These are phyloP conservation scores for Valencia hispanica DNA, from an alignment of 2,797 vertebrate genomes.

Conservation along the genomic window DNA sequence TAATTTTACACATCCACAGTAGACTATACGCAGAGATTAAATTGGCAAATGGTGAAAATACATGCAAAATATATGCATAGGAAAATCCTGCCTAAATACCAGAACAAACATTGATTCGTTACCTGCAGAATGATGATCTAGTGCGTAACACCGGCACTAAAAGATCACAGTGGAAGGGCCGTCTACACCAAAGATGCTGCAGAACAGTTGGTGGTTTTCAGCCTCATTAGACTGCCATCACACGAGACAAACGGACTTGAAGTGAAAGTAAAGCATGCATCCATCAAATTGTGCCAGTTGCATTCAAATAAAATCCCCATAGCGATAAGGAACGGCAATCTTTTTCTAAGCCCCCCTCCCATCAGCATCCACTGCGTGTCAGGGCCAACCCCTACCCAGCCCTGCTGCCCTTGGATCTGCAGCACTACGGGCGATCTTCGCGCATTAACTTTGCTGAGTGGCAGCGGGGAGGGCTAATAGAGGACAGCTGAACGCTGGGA, in stretches of 20 bases:
- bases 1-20: slow-evolving; percentile 8
- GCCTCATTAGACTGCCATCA: slow-evolving; percentile 25
- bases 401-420: slow-evolving; percentile 61
- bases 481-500: background rate
- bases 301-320: slow-evolving; percentile 52
- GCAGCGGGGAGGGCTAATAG: slow-evolving; percentile 61
- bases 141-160: slow-evolving; percentile 35
- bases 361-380: slow-evolving; percentile 66
- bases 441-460: slow-evolving; percentile 56
- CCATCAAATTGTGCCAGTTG: slow-evolving; percentile 31
- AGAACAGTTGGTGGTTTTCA: slow-evolving; percentile 26
- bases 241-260: background rate
- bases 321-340: slow-evolving; percentile 32
- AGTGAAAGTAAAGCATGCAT: slow-evolving; percentile 22
- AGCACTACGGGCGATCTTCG: slow-evolving; percentile 38
- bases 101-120: slow-evolving; percentile 33
- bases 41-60: background rate
- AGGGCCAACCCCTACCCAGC: slow-evolving; percentile 62
- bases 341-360: background rate
- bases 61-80: slow-evolving; percentile 8
- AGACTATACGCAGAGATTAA: no score
- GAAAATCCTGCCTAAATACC: background rate
- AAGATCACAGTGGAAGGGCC: slow-evolving; percentile 34
- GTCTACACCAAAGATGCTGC: slow-evolving; percentile 50
- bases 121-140: slow-evolving; percentile 60